A percentile compares a stretch with the other conserved stretches of the same genome.
These are phyloP conservation scores for Scaptomyza polygonia DNA, from an alignment of 2,888 invertebrate species.

Conservation along the genomic window DNA sequence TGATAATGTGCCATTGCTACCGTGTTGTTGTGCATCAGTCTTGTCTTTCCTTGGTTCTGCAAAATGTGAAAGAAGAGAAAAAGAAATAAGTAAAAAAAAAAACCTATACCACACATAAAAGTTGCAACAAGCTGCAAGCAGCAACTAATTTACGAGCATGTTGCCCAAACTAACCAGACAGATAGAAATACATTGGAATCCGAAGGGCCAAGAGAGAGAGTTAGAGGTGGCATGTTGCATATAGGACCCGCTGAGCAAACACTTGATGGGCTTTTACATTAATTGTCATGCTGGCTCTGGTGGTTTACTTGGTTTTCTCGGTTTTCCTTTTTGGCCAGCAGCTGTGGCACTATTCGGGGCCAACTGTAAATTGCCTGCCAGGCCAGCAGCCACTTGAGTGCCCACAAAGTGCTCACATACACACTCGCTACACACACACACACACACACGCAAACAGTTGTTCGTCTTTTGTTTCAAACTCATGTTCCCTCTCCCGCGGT, in stretches of 20 bases:
- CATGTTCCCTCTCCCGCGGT: slow-evolving; percentile 28
- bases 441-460: slow-evolving; percentile 23
- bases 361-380: slow-evolving; percentile 61
- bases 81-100: slow-evolving; percentile 1
- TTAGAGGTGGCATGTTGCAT: slow-evolving; percentile 1
- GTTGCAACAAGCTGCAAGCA: slow-evolving; percentile 34
- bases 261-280: slow-evolving; percentile 75
- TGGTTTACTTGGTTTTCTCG: slow-evolving; percentile 36
- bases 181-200: not conserved
- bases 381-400: slow-evolving; percentile 64
- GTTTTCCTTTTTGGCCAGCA: slow-evolving; percentile 38
- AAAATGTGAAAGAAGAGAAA: slow-evolving; percentile 66
- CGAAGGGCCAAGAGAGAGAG: not conserved
- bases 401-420: slow-evolving; percentile 60
- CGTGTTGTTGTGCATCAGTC: slow-evolving; percentile 88
- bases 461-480: slow-evolving; percentile 26
- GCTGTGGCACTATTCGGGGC: slow-evolving; percentile 49
- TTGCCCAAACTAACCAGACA: slow-evolving; percentile 34
- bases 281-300: slow-evolving; percentile 67
- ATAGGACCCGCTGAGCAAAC: slow-evolving; percentile 30
- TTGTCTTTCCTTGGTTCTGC: slow-evolving; percentile 97
- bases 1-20: slow-evolving; percentile 86
- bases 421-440: slow-evolving; percentile 23
- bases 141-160: slow-evolving; percentile 52
- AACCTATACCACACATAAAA: slow-evolving; percentile 18